Base-by-base conservation (phyloP, 53 echinoderm and acorn worm genomes). In the Astropecten irregularis region DNA sequence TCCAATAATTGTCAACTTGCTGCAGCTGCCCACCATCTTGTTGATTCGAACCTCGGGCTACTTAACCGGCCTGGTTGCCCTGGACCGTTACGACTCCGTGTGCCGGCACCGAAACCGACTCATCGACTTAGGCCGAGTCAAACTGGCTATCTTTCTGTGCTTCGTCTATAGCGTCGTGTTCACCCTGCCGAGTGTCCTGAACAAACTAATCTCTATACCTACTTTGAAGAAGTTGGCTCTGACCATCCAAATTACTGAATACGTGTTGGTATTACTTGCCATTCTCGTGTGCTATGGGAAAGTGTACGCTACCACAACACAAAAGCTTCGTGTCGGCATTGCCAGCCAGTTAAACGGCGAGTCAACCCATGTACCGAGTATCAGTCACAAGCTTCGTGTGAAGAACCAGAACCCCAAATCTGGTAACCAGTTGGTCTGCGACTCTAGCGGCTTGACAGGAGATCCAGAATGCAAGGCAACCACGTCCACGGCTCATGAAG, bases 71-170 rank as follows among this genome's bases (percentile, higher is more conserved):
- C 1, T 36, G 3, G 36, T 64, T 14, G 64, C 64, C 16, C 19
- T 64, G 29, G 64, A 64, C 21, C 64, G 64, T 4, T 64, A 64
- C 21, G 64, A 64, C 64, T 38, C 26, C 29, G 25, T 68, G 20
- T 68, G 68, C 28, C 44, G 68, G 11, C 68, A 42, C 23, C 68
- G 44, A 34, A 42, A 15, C 3, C 23, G 68, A 2, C 26, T 68
- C 26, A 1, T 68, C 68, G 44, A 46, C 46, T 42, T 2, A 8
- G 25, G 26, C 5, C 47, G 68, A 0, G 68, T 46, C 10, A 68
- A 68, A 26, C 3, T 46, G 27, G 47, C 47, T 4, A 6, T 68
- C 5, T 3, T 68, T 6, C 9, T 8, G 2, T 44, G 36, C 42
- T 68, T 68, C n/a, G 68, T 27, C 25, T 4, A 25, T 9, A 20